phyloP scores from a whole-genome alignment of 2,797 vertebrate genomes.

The Bucorvus abyssinicus region DNA sequence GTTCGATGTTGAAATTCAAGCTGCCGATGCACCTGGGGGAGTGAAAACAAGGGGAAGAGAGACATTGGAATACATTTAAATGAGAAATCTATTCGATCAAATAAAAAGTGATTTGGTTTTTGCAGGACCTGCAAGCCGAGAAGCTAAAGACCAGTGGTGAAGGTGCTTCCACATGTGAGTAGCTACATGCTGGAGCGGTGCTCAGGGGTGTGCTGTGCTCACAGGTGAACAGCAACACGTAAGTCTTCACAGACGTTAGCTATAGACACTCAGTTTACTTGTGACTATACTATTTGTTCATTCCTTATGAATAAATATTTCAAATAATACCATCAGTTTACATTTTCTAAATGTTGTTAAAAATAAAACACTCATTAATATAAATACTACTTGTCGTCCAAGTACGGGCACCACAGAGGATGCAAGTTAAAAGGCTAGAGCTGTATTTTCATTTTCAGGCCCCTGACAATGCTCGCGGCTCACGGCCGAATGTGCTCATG shows the following conservation, averaged over 20 bases:
- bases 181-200: background rate
- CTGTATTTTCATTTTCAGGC: background rate
- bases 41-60: background rate
- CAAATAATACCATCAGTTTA: background rate
- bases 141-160: background rate
- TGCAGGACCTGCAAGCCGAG: background rate
- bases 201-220: background rate
- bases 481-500: background rate
- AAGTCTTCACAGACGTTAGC: background rate
- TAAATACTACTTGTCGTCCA: fast-evolving
- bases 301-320: background rate
- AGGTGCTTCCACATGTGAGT: background rate
- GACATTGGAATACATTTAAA: background rate
- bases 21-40: background rate
- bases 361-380: background rate
- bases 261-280: fast-evolving
- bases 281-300: background rate
- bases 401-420: background rate
- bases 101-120: background rate
- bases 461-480: background rate
- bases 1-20: background rate
- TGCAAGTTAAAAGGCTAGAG: background rate
- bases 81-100: background rate
- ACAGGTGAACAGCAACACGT: background rate
- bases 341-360: background rate